Base-by-base conservation (phyloP, 2,797 vertebrate species). In the Antrozous pallidus region DNA sequence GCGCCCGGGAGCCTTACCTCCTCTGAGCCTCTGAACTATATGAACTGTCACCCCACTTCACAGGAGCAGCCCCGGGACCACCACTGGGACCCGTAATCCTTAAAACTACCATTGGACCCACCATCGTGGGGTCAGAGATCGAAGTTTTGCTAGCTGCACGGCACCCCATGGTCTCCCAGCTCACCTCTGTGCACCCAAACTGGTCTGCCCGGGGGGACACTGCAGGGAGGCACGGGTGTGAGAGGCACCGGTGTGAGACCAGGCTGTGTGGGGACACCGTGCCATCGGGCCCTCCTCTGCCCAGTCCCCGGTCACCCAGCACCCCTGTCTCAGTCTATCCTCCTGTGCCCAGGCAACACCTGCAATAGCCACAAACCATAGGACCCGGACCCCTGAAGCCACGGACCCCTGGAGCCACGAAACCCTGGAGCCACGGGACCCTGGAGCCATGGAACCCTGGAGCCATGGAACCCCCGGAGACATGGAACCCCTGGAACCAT, bases 11-110 rank as follows among this genome's bases (percentile, higher is more conserved):
- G 22, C 0, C 0, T 20, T 2, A 13, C 17, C 31, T 58, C 13
- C 11, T 22, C 0, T 0, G 71, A 14, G 26, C n/a, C 42, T 40
- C 56, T 10, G 24, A 56, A 40, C 5, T 0, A 0, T 0, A 0
- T 0, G 33, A 9, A 8, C n/a, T 18, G 28, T 65, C 8, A 4
- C 22, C 28, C 36, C 4, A 11, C 0, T 12, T 70, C n/a, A 5
- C 12, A 12, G 42, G 8, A 42, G 42, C 8, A 3, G 36, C 24
- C 6, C 4, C 0, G 7, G 28, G 74, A 54, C 20, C 3, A 6
- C 0, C 0, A 45, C 17, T 8, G 5, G 36, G 4, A 8, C 69
- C 49, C 61, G 47, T 9, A 10, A 49, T 11, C 40, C 65, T 38
- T 8, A 31, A 26, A 67, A 14, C 9, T 8, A 2, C 45, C 22